Conservation (phyloP, 2,797 vertebrate species). For the Hyperoplus lanceolatus region DNA sequence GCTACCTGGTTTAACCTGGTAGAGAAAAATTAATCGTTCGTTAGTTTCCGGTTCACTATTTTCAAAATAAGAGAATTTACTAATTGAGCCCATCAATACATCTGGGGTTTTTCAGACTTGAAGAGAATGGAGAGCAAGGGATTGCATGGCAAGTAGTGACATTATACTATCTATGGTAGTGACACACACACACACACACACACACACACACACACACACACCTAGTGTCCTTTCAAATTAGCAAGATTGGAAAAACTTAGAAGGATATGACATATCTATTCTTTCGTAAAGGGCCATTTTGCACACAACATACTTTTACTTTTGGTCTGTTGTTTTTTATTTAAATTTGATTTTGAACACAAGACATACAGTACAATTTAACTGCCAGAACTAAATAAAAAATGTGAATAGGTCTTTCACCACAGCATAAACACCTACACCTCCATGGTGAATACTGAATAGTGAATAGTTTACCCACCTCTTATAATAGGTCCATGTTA, state of each 20-base stretch:
- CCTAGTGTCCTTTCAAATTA: not conserved
- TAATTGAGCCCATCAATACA: not conserved
- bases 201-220: not conserved
- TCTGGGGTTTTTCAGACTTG: not conserved
- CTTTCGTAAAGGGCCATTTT: not conserved
- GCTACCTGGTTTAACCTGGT: no score
- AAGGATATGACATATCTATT: no score
- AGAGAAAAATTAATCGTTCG: not conserved
- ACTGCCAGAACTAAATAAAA: no score
- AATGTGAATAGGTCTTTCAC: no score
- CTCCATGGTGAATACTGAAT: no score
- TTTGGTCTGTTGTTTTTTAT: not conserved
- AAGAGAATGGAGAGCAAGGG: not conserved
- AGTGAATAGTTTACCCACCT: not conserved
- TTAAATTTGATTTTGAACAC: not conserved
- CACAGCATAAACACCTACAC: no score
- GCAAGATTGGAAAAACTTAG: not conserved
- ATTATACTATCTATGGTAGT: no score
- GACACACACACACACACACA: not conserved
- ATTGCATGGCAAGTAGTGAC: not conserved
- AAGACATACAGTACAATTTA: not conserved
- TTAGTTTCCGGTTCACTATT: conserved; percentile 12
- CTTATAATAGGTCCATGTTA: no score
- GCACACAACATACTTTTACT: not conserved
- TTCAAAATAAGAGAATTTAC: conserved; percentile 35